phyloP scores from a whole-genome alignment of 2,797 vertebrate genomes.

The Myotis pilosus region DNA sequence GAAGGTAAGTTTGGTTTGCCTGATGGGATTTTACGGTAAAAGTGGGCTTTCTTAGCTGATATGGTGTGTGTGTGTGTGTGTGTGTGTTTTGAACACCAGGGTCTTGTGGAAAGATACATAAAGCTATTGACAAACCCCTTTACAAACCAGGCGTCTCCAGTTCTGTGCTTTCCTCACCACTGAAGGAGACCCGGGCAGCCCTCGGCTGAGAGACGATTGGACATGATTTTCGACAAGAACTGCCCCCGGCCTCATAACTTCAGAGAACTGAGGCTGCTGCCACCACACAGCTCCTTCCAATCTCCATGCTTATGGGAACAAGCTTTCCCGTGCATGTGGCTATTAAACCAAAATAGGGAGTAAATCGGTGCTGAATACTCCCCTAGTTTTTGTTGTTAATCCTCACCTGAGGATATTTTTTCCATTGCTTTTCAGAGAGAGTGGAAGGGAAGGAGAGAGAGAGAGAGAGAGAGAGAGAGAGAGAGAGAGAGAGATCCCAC shows the following conservation, averaged over 20 bases:
- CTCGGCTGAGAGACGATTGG: conserved; percentile 21
- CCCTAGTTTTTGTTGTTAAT: too few species aligned
- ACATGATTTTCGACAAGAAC: background rate
- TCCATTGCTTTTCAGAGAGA: too few species aligned
- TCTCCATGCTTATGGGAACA: background rate
- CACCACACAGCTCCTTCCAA: background rate
- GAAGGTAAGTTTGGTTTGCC: conserved; percentile 21
- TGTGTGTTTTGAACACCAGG: background rate
- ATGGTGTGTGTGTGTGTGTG: background rate
- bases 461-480: too few species aligned
- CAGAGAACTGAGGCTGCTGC: background rate
- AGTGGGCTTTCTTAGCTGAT: background rate
- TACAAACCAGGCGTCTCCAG: background rate
- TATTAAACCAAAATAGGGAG: background rate
- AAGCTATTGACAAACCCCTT: background rate
- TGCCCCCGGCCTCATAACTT: background rate
- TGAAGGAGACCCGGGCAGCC: background rate
- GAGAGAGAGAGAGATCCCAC: too few species aligned
- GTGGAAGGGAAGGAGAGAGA: too few species aligned
- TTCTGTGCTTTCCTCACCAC: background rate
- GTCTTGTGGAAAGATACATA: background rate
- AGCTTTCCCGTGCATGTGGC: background rate
- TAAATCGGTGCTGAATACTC: background rate
- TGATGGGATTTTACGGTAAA: background rate
- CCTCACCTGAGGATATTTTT: too few species aligned